Evolutionary conservation across 2,888 invertebrate genomes (phyloP).

Genomic region (Rhimphoctona megacephalus): DNA sequence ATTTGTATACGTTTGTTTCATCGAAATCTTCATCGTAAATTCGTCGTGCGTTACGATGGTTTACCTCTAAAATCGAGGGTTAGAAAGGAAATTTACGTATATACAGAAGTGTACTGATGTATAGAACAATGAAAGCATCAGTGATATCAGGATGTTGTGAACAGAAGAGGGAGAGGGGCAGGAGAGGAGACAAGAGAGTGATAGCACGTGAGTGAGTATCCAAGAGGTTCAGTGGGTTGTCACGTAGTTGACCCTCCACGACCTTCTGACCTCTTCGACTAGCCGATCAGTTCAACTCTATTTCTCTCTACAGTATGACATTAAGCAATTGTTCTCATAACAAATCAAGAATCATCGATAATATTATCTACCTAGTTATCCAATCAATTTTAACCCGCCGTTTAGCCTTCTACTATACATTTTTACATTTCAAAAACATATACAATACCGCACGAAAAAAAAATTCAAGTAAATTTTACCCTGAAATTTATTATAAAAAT

Average conservation of each 20-base stretch:
- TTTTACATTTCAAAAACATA: background rate
- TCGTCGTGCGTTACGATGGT: constrained; percentile 36
- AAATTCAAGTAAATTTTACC: too few species aligned
- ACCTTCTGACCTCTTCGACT: constrained; percentile 65
- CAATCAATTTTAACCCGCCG: constrained; percentile 37
- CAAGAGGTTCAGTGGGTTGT: constrained; percentile 44
- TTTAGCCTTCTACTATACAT: background rate
- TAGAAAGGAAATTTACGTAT: background rate
- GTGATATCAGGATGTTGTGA: background rate
- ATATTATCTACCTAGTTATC: constrained; percentile 34
- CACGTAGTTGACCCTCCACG: constrained; percentile 67
- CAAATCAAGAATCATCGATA: constrained; percentile 52
- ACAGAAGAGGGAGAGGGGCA: background rate
- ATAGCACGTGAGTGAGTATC: constrained; percentile 4
- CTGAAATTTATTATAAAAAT: too few species aligned
- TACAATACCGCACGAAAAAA: background rate
- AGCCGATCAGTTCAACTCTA: constrained; percentile 26
- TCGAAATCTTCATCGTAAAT: constrained; percentile 47
- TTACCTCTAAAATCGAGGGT: constrained; percentile 34
- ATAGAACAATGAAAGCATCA: constrained; percentile 7
- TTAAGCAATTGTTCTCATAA: constrained; percentile 49
- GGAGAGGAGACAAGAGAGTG: background rate
- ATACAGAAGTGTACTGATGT: constrained; percentile 15
- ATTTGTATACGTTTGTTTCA: constrained; percentile 23
- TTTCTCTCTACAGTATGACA: constrained; percentile 2